Conservation (phyloP, 1,140 invertebrate species). For the Mactra quadrangularis region DNA sequence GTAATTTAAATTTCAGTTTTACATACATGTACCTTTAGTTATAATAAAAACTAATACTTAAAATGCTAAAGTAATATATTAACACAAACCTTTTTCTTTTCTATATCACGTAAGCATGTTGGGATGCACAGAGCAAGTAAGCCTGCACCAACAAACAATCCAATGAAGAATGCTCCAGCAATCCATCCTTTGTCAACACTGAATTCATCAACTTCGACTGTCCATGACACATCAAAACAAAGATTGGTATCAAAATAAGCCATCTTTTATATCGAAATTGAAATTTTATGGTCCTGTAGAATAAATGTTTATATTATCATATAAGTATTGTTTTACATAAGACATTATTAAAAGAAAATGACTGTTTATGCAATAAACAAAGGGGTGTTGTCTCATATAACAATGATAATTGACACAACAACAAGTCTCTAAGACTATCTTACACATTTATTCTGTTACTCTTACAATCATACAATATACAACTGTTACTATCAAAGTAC, state of each 20-base stretch:
- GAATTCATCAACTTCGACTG: slow-evolving; percentile 60
- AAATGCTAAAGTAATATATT: no score
- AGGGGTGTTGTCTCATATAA: background rate
- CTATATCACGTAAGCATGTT: slow-evolving; percentile 64
- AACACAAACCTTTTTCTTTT: slow-evolving; percentile 78
- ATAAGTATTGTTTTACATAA: background rate
- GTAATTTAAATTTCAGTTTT: no score
- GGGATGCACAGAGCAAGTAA: slow-evolving; percentile 59
- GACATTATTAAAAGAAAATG: background rate
- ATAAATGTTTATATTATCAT: background rate
- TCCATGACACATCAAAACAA: slow-evolving; percentile 61
- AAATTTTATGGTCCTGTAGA: background rate
- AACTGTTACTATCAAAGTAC: no score
- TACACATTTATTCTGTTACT: no score
- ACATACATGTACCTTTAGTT: no score
- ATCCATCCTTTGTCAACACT: slow-evolving; percentile 68
- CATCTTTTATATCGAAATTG: background rate
- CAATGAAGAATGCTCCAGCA: slow-evolving; percentile 72
- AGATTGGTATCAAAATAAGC: background rate
- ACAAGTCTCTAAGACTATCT: no score
- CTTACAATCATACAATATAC: no score
- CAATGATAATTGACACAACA: no score
- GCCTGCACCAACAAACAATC: slow-evolving; percentile 63
- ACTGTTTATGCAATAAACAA: background rate
- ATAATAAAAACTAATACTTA: no score